Base-by-base conservation (phyloP, 2,888 invertebrate species). In the Xanthia icteritia region DNA sequence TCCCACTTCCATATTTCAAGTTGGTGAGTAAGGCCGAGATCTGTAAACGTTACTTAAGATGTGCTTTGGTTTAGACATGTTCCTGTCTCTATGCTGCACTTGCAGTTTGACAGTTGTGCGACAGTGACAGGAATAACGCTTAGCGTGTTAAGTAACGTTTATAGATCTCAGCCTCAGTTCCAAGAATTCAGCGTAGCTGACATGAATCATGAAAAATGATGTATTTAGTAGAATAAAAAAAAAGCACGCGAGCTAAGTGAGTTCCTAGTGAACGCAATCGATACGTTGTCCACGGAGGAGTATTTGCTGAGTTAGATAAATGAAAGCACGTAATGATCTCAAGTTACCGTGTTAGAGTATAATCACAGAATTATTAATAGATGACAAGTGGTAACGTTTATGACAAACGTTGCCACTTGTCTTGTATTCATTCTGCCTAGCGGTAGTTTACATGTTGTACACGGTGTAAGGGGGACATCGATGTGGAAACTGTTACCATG, bases 1-100 rank as follows among this genome's bases (percentile, higher is more conserved):
- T 95, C 95, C 94, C 71, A 88, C 94, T 94, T 87, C 87, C 88
- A 65, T 92, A 61, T 51, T 48, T 27, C 20, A 31, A 69, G 8
- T 45, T 27, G 2, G 13, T 9, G 6, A 3, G 17, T 65, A 58
- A 27, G 27, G 1, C n/a, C 1, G 13, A n/a, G 5, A 11, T 56
- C 2, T n/a, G 5, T 13, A n/a, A 13, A 56, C n/a, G 13, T 56
- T n/a, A 13, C 56, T 51, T 48, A 5, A 17, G 5, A 48, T 5
- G 17, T 9, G 54, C 23, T 23, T 54, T 9, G 23, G 4, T 1
- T 54, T n/a, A n/a, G 13, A 27, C 15, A 27, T 27, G 56, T 56
- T 56, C 13, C 56, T 6, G 58, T 58, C 58, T 58, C 58, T 58
- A 6, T 27, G 1, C 5, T 27, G 58, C 27, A 58, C 13, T 27